A percentile compares a stretch with the other conserved stretches of the same genome.
Evolutionary conservation across 2,888 invertebrate genomes (phyloP).

Genomic region (Scaptodrosophila latifasciaeformis): DNA sequence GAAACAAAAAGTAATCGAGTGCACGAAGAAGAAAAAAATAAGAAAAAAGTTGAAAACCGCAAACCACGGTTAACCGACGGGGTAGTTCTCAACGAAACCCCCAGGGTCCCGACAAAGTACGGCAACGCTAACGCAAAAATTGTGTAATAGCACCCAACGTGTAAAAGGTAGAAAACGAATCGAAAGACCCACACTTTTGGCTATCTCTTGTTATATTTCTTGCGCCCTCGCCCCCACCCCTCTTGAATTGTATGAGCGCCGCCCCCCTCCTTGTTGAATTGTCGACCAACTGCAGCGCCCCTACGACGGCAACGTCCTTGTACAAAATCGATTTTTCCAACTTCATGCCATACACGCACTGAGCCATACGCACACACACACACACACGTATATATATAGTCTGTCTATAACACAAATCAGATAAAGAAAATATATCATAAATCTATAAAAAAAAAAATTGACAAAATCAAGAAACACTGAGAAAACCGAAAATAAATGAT

Average conservation of each 20-base stretch:
- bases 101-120: conserved; percentile 33
- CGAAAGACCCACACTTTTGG: conserved; percentile 17
- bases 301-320: conserved; percentile 67
- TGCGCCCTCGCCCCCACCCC: too few species aligned
- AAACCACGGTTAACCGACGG: conserved; percentile 36
- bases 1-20: conserved; percentile 46
- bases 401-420: conserved; percentile 21
- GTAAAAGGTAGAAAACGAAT: conserved; percentile 54
- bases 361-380: conserved; percentile 8
- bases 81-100: conserved; percentile 56
- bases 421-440: conserved; percentile 7
- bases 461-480: neutral
- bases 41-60: conserved; percentile 1
- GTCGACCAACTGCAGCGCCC: conserved; percentile 33
- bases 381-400: conserved; percentile 22
- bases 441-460: neutral
- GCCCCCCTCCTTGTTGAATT: too few species aligned
- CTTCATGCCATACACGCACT: conserved; percentile 54
- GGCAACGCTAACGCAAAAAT: conserved; percentile 50
- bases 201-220: conserved; percentile 14
- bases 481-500: neutral
- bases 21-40: conserved; percentile 23
- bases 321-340: conserved; percentile 72
- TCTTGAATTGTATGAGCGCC: too few species aligned
- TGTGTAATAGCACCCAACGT: conserved; percentile 58